These are phyloP conservation scores for Pseudocheirus occidentalis DNA, from an alignment of 2,797 vertebrate species.

Conservation along the genomic window DNA sequence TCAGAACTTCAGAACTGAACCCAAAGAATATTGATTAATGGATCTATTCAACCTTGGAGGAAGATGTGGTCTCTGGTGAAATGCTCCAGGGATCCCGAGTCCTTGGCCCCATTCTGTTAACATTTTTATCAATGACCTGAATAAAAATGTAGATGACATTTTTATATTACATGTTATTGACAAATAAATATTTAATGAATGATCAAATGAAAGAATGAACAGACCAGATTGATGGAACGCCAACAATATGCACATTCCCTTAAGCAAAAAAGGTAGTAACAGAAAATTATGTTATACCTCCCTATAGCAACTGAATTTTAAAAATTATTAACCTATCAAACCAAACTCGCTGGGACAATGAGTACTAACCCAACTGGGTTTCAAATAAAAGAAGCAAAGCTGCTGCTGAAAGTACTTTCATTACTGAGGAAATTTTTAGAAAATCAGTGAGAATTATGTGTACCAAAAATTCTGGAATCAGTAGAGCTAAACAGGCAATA, in stretches of 20 bases:
- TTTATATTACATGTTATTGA: not conserved
- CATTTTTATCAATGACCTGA: not conserved
- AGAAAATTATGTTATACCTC: not conserved
- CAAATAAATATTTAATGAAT: not conserved
- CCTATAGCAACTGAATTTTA: not conserved
- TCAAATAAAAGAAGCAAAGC: conserved; percentile 8
- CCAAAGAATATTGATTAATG: not conserved
- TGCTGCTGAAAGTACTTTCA: not conserved
- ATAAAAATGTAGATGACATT: not conserved
- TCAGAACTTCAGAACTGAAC: not conserved
- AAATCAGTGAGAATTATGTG: not conserved
- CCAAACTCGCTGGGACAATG: not conserved
- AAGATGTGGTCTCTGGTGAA: not conserved
- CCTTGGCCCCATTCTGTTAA: not conserved
- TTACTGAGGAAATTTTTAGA: not conserved
- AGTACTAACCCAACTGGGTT: not conserved
- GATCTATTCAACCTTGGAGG: not conserved
- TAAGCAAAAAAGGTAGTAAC: not conserved
- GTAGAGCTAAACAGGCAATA: conserved; percentile 4
- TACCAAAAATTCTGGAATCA: conserved; percentile 1
- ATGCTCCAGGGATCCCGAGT: not conserved
- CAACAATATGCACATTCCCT: not conserved
- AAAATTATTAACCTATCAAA: not conserved
- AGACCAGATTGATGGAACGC: not conserved
- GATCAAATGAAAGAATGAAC: not conserved